These are phyloP conservation scores for Plutomurus gul DNA, from an alignment of 1,140 invertebrate genomes.

Conservation along the genomic window DNA sequence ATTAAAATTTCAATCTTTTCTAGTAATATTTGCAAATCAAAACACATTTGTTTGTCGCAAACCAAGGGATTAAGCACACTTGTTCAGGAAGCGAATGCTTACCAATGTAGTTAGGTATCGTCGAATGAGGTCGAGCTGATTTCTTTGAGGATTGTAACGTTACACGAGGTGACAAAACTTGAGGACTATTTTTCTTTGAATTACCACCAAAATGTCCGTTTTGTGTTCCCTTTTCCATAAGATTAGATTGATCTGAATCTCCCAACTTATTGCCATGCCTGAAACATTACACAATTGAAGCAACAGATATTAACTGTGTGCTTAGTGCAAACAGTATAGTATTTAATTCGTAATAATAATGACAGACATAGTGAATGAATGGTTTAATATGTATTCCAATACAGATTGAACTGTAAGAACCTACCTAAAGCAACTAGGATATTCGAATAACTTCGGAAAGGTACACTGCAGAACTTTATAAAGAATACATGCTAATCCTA, in stretches of 20 bases:
- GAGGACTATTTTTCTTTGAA: constrained; percentile 33
- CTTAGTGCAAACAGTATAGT: neutral
- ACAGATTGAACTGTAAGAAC: neutral
- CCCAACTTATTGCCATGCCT: constrained; percentile 37
- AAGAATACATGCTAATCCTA: constrained; percentile 43
- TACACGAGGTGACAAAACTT: constrained; percentile 41
- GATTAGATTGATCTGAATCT: constrained; percentile 44
- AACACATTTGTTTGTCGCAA: no score
- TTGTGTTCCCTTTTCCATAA: constrained; percentile 46
- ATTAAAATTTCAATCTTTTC: neutral
- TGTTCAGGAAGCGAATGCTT: no score
- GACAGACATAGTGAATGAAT: no score
- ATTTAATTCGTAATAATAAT: no score
- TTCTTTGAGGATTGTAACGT: constrained; percentile 44
- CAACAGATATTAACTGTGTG: neutral
- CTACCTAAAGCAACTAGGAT: constrained; percentile 41
- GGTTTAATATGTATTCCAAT: neutral
- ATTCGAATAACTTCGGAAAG: constrained; percentile 44
- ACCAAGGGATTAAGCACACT: no score
- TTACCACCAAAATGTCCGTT: constrained; percentile 38
- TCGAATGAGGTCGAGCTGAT: constrained; percentile 35
- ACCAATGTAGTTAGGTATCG: constrained; percentile 49
- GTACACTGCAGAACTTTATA: constrained; percentile 51
- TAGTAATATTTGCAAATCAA: no score
- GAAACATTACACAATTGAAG: neutral